phyloP scores from a whole-genome alignment of 2,113 vertebrate genomes.

The Xiphias gladius region DNA sequence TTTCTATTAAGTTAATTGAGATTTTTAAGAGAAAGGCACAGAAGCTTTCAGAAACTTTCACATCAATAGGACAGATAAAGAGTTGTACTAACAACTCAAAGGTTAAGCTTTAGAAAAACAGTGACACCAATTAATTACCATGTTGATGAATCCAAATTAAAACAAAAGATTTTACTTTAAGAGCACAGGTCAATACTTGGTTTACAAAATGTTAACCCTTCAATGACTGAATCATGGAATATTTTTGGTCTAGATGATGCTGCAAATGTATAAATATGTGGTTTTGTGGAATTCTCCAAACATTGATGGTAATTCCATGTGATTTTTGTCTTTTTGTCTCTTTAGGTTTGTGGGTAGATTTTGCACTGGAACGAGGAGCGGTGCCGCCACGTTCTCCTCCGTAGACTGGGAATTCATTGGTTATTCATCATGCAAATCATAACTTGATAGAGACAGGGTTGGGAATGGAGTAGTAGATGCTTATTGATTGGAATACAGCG shows the following conservation, averaged over 20 bases:
- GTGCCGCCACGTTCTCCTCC: neutral
- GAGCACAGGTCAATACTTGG: neutral
- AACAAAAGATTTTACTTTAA: neutral
- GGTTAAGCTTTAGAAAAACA: neutral
- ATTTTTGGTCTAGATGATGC: neutral
- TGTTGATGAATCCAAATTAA: no score
- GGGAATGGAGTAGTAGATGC: neutral
- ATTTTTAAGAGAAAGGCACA: no score
- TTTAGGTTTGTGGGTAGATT: neutral
- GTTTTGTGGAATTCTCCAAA: neutral
- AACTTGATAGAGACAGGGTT: neutral
- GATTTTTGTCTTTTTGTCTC: neutral
- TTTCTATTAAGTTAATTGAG: no score
- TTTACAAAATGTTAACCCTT: neutral
- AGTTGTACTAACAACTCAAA: neutral
- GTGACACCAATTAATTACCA: no score
- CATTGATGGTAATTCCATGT: neutral
- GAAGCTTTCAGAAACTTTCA: no score
- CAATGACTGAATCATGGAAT: neutral
- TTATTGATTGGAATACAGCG: neutral
- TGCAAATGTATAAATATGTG: neutral
- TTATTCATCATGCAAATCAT: neutral
- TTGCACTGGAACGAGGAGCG: neutral
- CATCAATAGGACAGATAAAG: neutral
- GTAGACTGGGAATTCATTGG: neutral